Conservation (phyloP, 2,113 vertebrate species). For the Antigone vipio region DNA sequence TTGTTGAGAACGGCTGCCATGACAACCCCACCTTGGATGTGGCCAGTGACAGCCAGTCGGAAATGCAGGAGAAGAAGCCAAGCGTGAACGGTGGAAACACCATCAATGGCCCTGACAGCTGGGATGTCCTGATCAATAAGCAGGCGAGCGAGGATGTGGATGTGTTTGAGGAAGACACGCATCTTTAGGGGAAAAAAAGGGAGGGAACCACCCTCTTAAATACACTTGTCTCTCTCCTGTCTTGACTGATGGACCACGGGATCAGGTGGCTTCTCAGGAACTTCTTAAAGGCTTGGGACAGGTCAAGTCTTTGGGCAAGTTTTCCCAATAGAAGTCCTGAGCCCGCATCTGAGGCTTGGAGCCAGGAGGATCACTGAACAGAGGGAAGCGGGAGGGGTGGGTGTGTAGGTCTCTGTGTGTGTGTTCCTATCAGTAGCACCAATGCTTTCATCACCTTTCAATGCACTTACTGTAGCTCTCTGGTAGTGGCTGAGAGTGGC, state of each 20-base stretch:
- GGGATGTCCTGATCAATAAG: slow-evolving; percentile 92
- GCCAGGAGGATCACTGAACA: slow-evolving; percentile 31
- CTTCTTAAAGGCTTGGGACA: slow-evolving; percentile 30
- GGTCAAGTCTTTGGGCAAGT: slow-evolving; percentile 9
- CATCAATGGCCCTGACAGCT: slow-evolving; percentile 79
- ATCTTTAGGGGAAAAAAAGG: slow-evolving; percentile 80
- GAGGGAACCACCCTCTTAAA: neutral
- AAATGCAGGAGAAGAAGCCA: slow-evolving; percentile 91
- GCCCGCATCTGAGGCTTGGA: slow-evolving; percentile 18
- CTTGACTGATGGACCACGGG: slow-evolving; percentile 20
- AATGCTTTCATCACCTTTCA: slow-evolving; percentile 68
- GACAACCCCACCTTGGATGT: slow-evolving; percentile 98
- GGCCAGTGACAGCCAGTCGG: slow-evolving; percentile 88
- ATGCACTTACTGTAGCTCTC: slow-evolving; percentile 67
- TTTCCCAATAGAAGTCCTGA: slow-evolving; percentile 39
- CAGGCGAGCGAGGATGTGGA: slow-evolving; percentile 87
- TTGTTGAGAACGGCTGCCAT: slow-evolving; percentile 97
- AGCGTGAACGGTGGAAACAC: slow-evolving; percentile 87
- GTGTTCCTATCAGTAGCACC: slow-evolving; percentile 67
- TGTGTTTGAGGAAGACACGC: slow-evolving; percentile 92
- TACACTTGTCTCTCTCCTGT: slow-evolving; percentile 15
- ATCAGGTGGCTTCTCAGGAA: slow-evolving; percentile 64
- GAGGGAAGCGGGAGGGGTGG: slow-evolving; percentile 43
- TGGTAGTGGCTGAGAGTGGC: slow-evolving; percentile 16
- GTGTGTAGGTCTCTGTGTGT: slow-evolving; percentile 54